These are phyloP conservation scores for Polypterus bichir DNA, from an alignment of 2,113 vertebrate species.

Conservation along the genomic window DNA sequence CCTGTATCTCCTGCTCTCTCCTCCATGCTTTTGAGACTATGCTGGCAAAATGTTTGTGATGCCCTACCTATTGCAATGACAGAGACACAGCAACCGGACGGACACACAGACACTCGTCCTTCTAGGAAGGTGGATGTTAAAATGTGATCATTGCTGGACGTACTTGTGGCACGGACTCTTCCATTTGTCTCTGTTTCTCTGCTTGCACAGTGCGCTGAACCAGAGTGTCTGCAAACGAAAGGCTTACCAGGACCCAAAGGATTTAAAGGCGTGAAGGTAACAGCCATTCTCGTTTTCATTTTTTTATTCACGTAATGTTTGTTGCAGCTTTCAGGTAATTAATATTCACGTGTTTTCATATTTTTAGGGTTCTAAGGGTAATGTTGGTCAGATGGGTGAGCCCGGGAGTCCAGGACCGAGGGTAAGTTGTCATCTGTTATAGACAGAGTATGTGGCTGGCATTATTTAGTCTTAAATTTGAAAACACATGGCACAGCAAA, in stretches of 20 bases:
- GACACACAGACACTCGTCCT: no score
- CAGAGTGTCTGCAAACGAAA: constrained; percentile 9
- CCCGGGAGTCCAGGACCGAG: constrained; percentile 13
- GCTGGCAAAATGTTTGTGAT: no score
- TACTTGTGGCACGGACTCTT: not conserved
- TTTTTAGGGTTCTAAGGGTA: constrained; percentile 22
- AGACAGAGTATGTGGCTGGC: no score
- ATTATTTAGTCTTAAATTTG: no score
- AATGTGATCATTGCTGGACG: no score
- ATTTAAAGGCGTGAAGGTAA: constrained; percentile 18
- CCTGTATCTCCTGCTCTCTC: no score
- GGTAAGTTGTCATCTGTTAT: constrained; percentile 6
- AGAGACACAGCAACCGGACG: no score
- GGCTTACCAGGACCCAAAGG: constrained; percentile 16
- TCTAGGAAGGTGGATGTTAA: no score
- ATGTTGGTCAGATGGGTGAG: constrained; percentile 13
- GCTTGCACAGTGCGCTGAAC: constrained; percentile 15
- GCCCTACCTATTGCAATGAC: no score
- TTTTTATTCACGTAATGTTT: not conserved
- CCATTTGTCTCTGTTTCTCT: not conserved
- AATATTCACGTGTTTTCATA: not conserved
- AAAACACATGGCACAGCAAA: no score
- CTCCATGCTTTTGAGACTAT: no score
- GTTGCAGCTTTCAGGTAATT: not conserved
- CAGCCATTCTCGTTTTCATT: not conserved